These are phyloP conservation scores for Hyposmocoma kahamanoa DNA, from an alignment of 1,140 invertebrate genomes.

Conservation along the genomic window DNA sequence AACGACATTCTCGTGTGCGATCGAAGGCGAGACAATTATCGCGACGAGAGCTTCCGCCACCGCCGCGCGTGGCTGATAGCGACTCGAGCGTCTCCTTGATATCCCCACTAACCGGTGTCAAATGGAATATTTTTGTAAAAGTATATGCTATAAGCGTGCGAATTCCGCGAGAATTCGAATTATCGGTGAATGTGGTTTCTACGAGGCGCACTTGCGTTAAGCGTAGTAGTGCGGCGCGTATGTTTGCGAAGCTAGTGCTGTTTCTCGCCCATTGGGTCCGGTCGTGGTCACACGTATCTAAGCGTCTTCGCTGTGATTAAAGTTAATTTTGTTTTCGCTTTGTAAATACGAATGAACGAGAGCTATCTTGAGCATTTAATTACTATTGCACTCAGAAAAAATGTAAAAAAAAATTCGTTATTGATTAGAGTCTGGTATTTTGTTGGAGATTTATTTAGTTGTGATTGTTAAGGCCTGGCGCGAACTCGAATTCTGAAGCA, in stretches of 20 bases:
- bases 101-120: no score
- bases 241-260: background rate
- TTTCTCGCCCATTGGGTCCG: background rate
- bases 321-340: slow-evolving; percentile 23
- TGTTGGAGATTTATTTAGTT: background rate
- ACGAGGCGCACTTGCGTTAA: no score
- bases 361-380: slow-evolving; percentile 31
- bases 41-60: no score
- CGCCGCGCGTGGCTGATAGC: no score
- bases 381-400: slow-evolving; percentile 24
- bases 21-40: no score
- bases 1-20: no score
- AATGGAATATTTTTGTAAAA: no score
- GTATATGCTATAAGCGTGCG: no score
- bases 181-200: background rate
- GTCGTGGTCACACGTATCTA: background rate
- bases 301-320: slow-evolving; percentile 29
- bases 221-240: no score
- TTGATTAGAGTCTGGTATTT: background rate
- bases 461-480: background rate
- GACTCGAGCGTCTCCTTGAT: no score
- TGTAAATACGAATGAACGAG: slow-evolving; percentile 18
- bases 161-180: no score
- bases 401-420: slow-evolving; percentile 8
- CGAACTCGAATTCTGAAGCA: no score